These are phyloP conservation scores for Copidosoma aretas DNA, from an alignment of 2,888 invertebrate species.

Conservation along the genomic window DNA sequence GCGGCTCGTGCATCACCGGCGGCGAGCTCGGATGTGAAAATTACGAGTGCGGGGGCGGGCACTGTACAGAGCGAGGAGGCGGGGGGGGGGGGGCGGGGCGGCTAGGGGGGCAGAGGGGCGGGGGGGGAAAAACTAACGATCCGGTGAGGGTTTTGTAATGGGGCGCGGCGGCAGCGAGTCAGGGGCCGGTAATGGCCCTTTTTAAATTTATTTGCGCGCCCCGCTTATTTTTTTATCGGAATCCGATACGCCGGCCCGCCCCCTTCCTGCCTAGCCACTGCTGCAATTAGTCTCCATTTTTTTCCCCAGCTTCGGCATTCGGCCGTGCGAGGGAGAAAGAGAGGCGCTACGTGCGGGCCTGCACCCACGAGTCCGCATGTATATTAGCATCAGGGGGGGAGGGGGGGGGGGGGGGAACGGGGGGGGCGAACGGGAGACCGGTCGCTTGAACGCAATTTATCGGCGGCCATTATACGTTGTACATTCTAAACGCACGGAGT, in stretches of 20 bases:
- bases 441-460: slow-evolving; percentile 34
- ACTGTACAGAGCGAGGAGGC: too few relatives aligned
- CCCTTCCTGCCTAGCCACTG: background rate
- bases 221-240: slow-evolving; percentile 28
- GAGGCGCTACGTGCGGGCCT: too few relatives aligned
- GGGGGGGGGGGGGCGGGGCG: too few relatives aligned
- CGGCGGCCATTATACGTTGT: slow-evolving; percentile 24
- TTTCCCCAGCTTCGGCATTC: slow-evolving; percentile 13
- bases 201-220: slow-evolving; percentile 22
- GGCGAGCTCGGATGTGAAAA: too few relatives aligned
- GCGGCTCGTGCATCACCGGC: too few relatives aligned
- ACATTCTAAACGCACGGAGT: slow-evolving; percentile 23
- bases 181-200: background rate
- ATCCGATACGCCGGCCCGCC: slow-evolving; percentile 21
- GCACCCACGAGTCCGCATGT: too few relatives aligned
- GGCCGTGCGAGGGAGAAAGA: background rate
- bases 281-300: slow-evolving; percentile 37
- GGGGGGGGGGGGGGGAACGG: too few relatives aligned
- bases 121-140: too few relatives aligned
- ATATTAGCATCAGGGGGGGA: too few relatives aligned
- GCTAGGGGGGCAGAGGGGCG: too few relatives aligned
- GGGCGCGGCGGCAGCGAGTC: background rate
- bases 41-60: too few relatives aligned
- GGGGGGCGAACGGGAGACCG: background rate
- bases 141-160: too few relatives aligned